Base-by-base conservation (phyloP, 2,797 vertebrate species). In the Hippocampus kuda region DNA sequence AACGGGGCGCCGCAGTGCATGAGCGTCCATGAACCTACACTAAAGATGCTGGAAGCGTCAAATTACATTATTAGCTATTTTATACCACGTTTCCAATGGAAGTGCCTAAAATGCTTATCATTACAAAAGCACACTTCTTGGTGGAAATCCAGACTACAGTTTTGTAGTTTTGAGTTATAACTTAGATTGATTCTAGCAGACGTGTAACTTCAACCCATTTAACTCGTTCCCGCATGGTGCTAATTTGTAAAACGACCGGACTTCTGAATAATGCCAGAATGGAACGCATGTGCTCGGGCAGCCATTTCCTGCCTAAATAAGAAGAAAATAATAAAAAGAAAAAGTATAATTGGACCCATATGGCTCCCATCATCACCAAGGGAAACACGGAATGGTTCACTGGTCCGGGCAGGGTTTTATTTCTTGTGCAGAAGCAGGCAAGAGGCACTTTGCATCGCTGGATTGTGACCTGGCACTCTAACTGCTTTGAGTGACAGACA, bases 401-500 rank as follows among this genome's bases (percentile, higher is more conserved):
- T 49, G 79, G 75, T 76, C 77, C 72, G 70, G 74, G 73, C 70
- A 59, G 75, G 72, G 66, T 73, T 42, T 69, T 73, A 62, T 76
- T 83, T 81, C 70, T 78, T 69, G 65, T 59, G 72, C 70, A 70
- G 76, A 65, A 67, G 71, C 65, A 38, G 65, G 65, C 73, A 26
- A 38, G 70, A 73, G 42, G 53, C 38, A 27, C 67, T 68, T 71
- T 63, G 73, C 69, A 27, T 24, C 68, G 71, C 69, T 73, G 69
- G 53, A 38, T 27, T 72, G 77, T 75, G 69, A 69, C 49, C 59
- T 70, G 72, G 72, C 51, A 51, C 66, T 62, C 68, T 76, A 75
- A 70, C 80, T 73, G 82, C 87, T 79, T 51, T 72, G 70, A 85
- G 77, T 81, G 80, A 83, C 79, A 83, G 34, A 38, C 34, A 38